Percentiles rank a stretch among this genome's conserved stretches.
Evolutionary conservation across 2,113 vertebrate genomes (phyloP).

Genomic region (Chloroceryle aenea): DNA sequence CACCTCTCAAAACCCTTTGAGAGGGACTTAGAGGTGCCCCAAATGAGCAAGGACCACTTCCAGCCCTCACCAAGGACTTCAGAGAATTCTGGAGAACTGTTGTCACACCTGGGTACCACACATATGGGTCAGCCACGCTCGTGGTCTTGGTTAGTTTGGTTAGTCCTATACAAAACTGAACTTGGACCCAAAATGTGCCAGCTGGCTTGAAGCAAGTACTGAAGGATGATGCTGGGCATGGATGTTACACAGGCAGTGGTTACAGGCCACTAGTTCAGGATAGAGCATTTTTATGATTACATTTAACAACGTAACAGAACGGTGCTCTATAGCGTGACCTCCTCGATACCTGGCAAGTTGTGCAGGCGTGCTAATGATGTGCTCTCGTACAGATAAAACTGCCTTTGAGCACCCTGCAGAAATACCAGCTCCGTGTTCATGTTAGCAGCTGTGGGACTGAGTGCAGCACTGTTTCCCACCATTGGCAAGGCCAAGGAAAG

Average conservation of each 20-base stretch:
- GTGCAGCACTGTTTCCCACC: neutral
- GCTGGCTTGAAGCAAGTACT: neutral
- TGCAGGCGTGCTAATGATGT: neutral
- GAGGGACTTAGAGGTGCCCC: neutral
- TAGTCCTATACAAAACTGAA: neutral
- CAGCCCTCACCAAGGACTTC: neutral
- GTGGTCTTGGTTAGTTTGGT: neutral
- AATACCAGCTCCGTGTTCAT: neutral
- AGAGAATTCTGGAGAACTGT: neutral
- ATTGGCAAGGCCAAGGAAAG: neutral
- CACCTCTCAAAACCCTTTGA: neutral
- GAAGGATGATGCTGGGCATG: rapidly evolving
- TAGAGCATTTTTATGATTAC: neutral
- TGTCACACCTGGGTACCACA: neutral
- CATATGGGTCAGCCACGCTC: neutral
- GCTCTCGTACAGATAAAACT: neutral
- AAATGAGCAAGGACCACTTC: neutral
- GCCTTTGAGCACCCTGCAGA: neutral
- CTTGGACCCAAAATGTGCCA: neutral
- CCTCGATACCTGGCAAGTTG: rapidly evolving
- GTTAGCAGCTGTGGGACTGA: neutral
- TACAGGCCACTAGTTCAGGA: neutral
- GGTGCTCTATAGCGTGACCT: neutral
- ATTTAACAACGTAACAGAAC: rapidly evolving
- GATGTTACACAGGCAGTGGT: rapidly evolving